Evolutionary conservation across 2,888 invertebrate species (phyloP), one percentile per base, ranked within the genome.

Genomic region (Rhopalosiphum nymphaeae): DNA sequence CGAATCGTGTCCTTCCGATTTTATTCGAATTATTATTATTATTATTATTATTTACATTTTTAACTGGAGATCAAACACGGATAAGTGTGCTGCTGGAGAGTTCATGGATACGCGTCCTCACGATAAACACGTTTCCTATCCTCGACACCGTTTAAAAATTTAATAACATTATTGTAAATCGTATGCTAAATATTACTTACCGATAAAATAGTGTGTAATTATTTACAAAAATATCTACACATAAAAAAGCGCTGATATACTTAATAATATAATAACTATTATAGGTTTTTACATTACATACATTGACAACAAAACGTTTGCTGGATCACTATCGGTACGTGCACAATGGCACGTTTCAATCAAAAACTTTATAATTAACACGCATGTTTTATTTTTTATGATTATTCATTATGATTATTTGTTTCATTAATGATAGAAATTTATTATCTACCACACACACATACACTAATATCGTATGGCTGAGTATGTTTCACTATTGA

Each of bases 31-130:
- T 26, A 42, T 29, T 57, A 61, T 61, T 61, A 44, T 5, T 26
- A 42, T 29, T 57, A 61, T 61, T 61, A 61, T 61, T 61, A 10
- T 29, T 61, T 61, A 11, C 61, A 29, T 11, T 61, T 61, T 44
- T 85, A 42, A 25, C 36, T 84, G 3, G 44, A 26, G 44, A 85
- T 85, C 42, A 85, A 85, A 85, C 21, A 42, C 44, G 36, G 2
- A 61, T 11, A 61, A 42, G 10, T 10, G 10, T 10, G 25, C 25
- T 61, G 25, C 36, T 16, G 85, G 21, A 4, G 42, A 56, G 42
- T 89, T 89, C 56, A 89, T 36, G 89, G 89, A 89, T 56, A 88
- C 42, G 44, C 25, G 88, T 88, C 56, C 42, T 57, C 56, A 16
- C 42, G 42, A 36, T 42, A 57, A 89, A 57, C 56, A 56, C 42